Conservation (phyloP, 2,113 vertebrate genomes). For the Tonatia bakeri region DNA sequence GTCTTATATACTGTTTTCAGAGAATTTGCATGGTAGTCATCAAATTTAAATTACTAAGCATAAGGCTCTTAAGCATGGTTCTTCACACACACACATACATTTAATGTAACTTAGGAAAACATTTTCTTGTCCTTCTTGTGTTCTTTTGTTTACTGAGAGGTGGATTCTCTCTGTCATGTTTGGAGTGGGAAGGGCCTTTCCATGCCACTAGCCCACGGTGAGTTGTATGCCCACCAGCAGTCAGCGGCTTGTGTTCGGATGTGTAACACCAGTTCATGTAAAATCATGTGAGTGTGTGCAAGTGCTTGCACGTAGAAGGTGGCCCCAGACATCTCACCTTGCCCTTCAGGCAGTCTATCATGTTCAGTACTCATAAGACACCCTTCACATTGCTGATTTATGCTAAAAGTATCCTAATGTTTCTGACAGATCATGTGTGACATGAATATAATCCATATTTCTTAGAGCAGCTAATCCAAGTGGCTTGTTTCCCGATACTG, state of each 20-base stretch:
- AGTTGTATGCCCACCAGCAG: not conserved
- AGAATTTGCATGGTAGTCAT: not conserved
- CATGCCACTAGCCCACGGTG: not conserved
- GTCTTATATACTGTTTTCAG: not conserved
- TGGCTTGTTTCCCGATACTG: slow-evolving; percentile 84
- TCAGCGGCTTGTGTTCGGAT: not conserved
- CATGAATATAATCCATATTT: slow-evolving; percentile 93
- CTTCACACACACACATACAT: not conserved
- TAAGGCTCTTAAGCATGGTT: not conserved
- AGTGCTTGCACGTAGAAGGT: slow-evolving; percentile 15
- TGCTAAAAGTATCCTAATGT: slow-evolving; percentile 93
- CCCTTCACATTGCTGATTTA: slow-evolving; percentile 88
- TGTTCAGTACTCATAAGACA: slow-evolving; percentile 78
- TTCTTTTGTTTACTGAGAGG: not conserved
- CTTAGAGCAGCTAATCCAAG: slow-evolving; percentile 85
- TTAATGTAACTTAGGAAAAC: not conserved
- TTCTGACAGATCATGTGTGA: slow-evolving; percentile 90
- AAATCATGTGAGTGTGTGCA: not conserved
- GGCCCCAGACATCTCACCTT: slow-evolving; percentile 51
- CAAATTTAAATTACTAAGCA: not conserved
- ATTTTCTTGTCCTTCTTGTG: not conserved
- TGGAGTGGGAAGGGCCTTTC: not conserved
- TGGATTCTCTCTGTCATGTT: not conserved
- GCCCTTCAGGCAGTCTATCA: slow-evolving; percentile 71
- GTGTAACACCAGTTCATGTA: not conserved